Conservation (phyloP, 2,888 invertebrate species). For the Parnassius apollo region DNA sequence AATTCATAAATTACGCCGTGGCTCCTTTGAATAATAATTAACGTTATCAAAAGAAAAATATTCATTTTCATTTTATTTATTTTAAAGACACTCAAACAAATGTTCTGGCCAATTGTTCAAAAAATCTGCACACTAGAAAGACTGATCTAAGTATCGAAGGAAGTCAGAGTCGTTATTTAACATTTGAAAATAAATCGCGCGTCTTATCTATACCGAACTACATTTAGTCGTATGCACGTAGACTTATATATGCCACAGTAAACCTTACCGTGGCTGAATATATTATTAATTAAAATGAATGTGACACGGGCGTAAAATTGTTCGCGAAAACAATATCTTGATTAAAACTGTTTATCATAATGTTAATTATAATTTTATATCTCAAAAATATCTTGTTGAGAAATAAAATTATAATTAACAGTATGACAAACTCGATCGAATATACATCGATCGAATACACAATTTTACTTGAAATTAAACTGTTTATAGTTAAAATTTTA, state of each 20-base stretch:
- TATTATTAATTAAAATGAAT: background rate
- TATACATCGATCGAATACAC: too few relatives aligned
- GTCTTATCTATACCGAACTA: background rate
- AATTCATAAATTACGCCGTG: constrained; percentile 3
- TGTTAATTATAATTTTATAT: too few relatives aligned
- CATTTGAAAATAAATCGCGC: constrained; percentile 3
- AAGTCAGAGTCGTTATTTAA: background rate
- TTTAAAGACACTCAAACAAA: background rate
- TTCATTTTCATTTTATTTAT: background rate
- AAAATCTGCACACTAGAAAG: background rate
- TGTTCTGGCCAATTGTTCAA: too few relatives aligned
- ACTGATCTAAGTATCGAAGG: background rate
- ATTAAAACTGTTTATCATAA: too few relatives aligned
- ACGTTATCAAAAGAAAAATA: background rate
- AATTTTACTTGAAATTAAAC: too few relatives aligned
- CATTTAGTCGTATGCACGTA: background rate
- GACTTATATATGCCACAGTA: background rate
- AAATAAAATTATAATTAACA: too few relatives aligned
- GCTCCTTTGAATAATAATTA: background rate
- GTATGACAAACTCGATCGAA: too few relatives aligned
- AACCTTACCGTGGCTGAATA: background rate
- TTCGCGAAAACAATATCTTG: too few relatives aligned
- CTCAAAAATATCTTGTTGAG: too few relatives aligned
- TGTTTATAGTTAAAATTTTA: too few relatives aligned
- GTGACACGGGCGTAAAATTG: too few relatives aligned